phyloP scores from a whole-genome alignment of 2,888 invertebrate genomes.

The Dastarcus helophoroides region DNA sequence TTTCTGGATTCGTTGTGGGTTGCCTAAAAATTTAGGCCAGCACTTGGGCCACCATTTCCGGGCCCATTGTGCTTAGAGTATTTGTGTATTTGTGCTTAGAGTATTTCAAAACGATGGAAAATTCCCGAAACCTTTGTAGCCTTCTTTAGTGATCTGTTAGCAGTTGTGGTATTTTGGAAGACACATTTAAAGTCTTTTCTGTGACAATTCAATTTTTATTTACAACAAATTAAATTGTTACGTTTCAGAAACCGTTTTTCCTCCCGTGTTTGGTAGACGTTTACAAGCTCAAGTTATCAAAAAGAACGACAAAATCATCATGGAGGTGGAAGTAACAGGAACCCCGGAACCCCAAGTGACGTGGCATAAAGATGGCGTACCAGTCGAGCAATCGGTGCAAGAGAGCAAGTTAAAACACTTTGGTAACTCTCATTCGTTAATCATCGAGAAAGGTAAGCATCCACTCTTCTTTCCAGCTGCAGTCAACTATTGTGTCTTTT shows the following conservation, averaged over 20 bases:
- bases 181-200: too few relatives aligned
- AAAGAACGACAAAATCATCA: conserved; percentile 55
- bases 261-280: conserved; percentile 68
- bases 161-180: too few relatives aligned
- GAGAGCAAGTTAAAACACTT: conserved; percentile 47
- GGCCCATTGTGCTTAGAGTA: too few relatives aligned
- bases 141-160: too few relatives aligned
- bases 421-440: conserved; percentile 56
- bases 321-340: conserved; percentile 72
- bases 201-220: too few relatives aligned
- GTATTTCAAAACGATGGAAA: too few relatives aligned
- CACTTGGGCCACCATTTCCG: too few relatives aligned
- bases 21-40: too few relatives aligned
- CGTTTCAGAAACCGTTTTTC: conserved; percentile 60
- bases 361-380: conserved; percentile 62
- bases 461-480: neutral
- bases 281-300: conserved; percentile 65
- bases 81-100: too few relatives aligned
- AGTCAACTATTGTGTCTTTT: conserved; percentile 14
- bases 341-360: conserved; percentile 61
- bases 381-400: conserved; percentile 43
- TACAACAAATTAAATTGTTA: too few relatives aligned
- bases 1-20: too few relatives aligned
- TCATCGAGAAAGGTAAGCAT: conserved; percentile 56
- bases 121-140: too few relatives aligned